phyloP scores from a whole-genome alignment of 2,888 invertebrate genomes.

The Dryadula phaetusa region DNA sequence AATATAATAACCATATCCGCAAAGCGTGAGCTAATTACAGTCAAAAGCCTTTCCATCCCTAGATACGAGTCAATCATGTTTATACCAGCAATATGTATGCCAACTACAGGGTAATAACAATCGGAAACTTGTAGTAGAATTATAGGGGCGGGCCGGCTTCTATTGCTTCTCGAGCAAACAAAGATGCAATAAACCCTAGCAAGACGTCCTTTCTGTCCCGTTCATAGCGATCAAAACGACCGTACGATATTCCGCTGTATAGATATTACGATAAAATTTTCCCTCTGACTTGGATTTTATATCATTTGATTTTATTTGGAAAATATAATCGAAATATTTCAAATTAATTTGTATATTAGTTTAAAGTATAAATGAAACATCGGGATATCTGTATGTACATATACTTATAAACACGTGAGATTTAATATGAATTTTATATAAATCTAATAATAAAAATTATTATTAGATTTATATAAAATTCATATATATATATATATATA shows the following conservation, averaged over 20 bases:
- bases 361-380: neutral
- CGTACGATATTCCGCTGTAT: slow-evolving; percentile 4
- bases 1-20: neutral
- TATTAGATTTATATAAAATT: too few relatives aligned
- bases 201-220: slow-evolving; percentile 55
- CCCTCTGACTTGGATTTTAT: neutral
- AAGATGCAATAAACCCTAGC: slow-evolving; percentile 76
- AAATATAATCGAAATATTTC: neutral
- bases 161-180: slow-evolving; percentile 76
- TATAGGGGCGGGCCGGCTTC: slow-evolving; percentile 61
- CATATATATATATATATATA: too few relatives aligned
- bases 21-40: slow-evolving; percentile 3
- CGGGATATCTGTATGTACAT: neutral
- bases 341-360: neutral
- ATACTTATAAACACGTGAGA: neutral
- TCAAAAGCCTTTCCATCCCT: neutral
- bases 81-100: slow-evolving; percentile 36
- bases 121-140: slow-evolving; percentile 69
- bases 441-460: too few relatives aligned
- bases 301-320: neutral
- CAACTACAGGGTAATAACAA: slow-evolving; percentile 68
- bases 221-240: slow-evolving; percentile 23
- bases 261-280: slow-evolving; percentile 10
- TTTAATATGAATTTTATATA: too few relatives aligned
- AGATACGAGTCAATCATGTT: slow-evolving; percentile 23